Evolutionary conservation across 2,797 vertebrate species (phyloP).

Genomic region (Craterocephalus amniculus): DNA sequence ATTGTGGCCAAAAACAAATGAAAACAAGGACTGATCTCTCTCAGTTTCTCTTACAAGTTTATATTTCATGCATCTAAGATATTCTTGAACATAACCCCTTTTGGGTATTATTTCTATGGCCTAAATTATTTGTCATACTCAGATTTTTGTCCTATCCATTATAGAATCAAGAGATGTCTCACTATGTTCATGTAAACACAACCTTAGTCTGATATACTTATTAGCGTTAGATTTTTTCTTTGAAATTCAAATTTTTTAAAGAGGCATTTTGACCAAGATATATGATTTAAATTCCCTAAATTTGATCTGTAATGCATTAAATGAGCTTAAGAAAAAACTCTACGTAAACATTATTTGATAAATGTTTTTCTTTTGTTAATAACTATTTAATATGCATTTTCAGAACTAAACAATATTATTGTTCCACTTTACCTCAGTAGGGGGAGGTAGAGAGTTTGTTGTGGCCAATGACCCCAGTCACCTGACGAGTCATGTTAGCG

Average conservation of each 20-base stretch:
- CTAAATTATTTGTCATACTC: too few species aligned
- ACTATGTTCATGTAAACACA: too few species aligned
- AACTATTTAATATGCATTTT: neutral
- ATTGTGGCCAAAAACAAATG: neutral
- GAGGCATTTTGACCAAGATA: neutral
- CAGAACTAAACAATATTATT: neutral
- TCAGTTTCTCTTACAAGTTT: neutral
- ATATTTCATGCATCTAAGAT: neutral
- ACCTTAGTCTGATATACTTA: neutral
- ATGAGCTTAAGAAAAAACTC: neutral
- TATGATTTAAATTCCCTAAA: neutral
- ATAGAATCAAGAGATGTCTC: too few species aligned
- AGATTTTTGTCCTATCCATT: too few species aligned
- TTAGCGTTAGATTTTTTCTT: neutral
- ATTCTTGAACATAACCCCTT: neutral
- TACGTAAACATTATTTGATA: neutral
- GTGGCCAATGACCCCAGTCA: conserved; percentile 68
- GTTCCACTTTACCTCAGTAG: conserved; percentile 7
- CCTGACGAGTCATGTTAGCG: neutral
- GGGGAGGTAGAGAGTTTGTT: conserved; percentile 63
- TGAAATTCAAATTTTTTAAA: neutral
- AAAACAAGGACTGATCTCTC: neutral
- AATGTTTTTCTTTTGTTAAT: neutral
- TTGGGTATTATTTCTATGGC: neutral
- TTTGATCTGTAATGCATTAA: neutral